A percentile compares a stretch with the other conserved stretches of the same genome.
phyloP scores from a whole-genome alignment of 2,888 invertebrate species.

The Xestia rhomboidea region DNA sequence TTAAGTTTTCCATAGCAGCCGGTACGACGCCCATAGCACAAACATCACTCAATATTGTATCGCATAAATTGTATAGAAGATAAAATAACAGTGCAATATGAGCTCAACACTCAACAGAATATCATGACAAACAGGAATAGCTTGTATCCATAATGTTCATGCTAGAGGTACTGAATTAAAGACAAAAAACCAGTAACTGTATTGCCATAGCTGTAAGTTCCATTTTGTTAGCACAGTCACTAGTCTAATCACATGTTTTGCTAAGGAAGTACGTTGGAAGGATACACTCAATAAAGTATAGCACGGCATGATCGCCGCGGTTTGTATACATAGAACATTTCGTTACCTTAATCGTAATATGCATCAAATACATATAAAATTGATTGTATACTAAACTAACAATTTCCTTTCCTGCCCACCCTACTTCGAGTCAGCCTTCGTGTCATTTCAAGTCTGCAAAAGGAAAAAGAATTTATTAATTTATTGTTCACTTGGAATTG shows the following conservation, averaged over 20 bases:
- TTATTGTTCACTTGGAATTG: not conserved
- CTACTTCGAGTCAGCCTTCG: slow-evolving; percentile 63
- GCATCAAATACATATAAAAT: slow-evolving; percentile 67
- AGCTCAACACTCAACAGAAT: slow-evolving; percentile 11
- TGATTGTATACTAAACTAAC: slow-evolving; percentile 47
- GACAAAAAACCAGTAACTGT: slow-evolving; percentile 21
- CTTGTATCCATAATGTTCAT: slow-evolving; percentile 2
- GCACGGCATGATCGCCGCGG: not conserved
- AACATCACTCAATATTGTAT: slow-evolving; percentile 8
- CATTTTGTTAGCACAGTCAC: slow-evolving; percentile 12
- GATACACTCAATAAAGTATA: slow-evolving; percentile 44
- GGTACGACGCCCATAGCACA: slow-evolving; percentile 3
- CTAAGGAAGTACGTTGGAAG: slow-evolving; percentile 18
- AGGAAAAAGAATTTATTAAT: not conserved
- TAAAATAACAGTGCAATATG: not conserved
- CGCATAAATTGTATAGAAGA: not conserved
- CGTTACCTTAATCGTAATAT: slow-evolving; percentile 48
- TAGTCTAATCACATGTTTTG: slow-evolving; percentile 13
- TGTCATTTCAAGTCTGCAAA: slow-evolving; percentile 65
- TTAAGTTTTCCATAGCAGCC: slow-evolving; percentile 56
- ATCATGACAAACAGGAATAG: not conserved
- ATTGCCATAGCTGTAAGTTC: slow-evolving; percentile 1
- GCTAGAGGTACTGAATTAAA: slow-evolving; percentile 23
- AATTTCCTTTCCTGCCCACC: slow-evolving; percentile 48
- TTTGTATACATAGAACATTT: slow-evolving; percentile 51